A percentile compares a stretch with the other conserved stretches of the same genome.
Evolutionary conservation across 1,140 invertebrate genomes (phyloP).

Genomic region (Gyrodactylus salaris): DNA sequence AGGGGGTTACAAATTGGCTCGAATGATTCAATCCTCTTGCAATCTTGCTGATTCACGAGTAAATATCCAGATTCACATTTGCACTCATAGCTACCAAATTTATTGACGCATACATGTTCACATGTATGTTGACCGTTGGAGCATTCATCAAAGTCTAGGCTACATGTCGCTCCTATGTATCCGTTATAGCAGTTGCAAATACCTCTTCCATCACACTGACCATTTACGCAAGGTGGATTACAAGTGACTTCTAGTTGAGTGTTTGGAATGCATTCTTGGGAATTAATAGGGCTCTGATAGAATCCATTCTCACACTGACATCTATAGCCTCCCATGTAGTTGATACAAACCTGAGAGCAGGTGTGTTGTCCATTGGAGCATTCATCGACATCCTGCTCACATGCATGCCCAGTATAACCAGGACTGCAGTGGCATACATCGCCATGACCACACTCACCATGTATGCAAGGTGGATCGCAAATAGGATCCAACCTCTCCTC

Average conservation of each 20-base stretch:
- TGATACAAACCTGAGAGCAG: constrained; percentile 25
- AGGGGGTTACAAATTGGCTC: neutral
- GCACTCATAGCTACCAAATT: constrained; percentile 44
- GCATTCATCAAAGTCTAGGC: constrained; percentile 15
- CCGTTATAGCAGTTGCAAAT: constrained; percentile 4
- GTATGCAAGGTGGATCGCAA: neutral
- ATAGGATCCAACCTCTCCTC: neutral
- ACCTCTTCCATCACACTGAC: no score
- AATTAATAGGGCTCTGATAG: constrained; percentile 44
- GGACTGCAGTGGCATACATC: neutral
- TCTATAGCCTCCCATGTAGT: constrained; percentile 51
- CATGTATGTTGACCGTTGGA: constrained; percentile 15
- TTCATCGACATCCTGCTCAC: constrained; percentile 15
- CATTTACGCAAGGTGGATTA: no score
- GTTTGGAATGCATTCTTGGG: constrained; percentile 45
- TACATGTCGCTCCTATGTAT: constrained; percentile 1
- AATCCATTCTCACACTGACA: constrained; percentile 38
- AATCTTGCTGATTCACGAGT: neutral
- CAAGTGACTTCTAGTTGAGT: constrained; percentile 24
- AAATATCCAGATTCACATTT: constrained; percentile 26
- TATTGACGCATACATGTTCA: constrained; percentile 42
- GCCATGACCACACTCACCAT: neutral
- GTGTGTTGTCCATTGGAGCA: constrained; percentile 13
- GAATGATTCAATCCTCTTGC: neutral
- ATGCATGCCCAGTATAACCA: constrained; percentile 1